Evolutionary conservation across 2,797 vertebrate genomes (phyloP).

Genomic region (Otolemur crassicaudatus): DNA sequence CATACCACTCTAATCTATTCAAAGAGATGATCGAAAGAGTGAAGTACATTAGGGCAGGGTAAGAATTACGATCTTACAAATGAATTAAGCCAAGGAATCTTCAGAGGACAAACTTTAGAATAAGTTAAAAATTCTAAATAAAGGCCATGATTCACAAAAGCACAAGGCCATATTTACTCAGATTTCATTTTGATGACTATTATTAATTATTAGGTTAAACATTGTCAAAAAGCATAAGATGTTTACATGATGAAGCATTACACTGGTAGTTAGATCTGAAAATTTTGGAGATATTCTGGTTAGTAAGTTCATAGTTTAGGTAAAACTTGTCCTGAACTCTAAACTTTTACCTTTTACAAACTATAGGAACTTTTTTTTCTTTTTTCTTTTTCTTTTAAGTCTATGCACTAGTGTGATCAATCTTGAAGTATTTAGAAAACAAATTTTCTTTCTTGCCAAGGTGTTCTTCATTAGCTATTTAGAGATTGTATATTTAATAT

Average conservation of each 20-base stretch:
- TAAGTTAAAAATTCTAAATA: background rate
- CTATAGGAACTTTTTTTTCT: background rate
- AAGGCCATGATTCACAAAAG: background rate
- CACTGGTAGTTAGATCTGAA: background rate
- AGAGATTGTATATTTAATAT: background rate
- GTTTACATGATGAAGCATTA: background rate
- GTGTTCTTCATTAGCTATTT: background rate
- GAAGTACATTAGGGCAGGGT: fast-evolving
- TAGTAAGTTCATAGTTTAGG: background rate
- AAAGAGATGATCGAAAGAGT: background rate
- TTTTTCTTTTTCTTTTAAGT: background rate
- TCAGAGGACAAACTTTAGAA: too few relatives aligned
- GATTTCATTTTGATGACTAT: background rate
- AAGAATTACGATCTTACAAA: fast-evolving
- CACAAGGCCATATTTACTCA: background rate
- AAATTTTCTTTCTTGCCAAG: background rate
- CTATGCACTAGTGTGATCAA: background rate
- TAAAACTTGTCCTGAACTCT: background rate
- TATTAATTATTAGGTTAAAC: background rate
- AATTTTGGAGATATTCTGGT: background rate
- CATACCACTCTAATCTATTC: background rate
- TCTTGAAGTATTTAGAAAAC: background rate
- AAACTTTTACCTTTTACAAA: background rate
- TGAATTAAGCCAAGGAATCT: background rate
- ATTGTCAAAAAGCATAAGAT: background rate